These are phyloP conservation scores for Sweltsa coloradensis DNA, from an alignment of 1,140 invertebrate genomes.

Conservation along the genomic window DNA sequence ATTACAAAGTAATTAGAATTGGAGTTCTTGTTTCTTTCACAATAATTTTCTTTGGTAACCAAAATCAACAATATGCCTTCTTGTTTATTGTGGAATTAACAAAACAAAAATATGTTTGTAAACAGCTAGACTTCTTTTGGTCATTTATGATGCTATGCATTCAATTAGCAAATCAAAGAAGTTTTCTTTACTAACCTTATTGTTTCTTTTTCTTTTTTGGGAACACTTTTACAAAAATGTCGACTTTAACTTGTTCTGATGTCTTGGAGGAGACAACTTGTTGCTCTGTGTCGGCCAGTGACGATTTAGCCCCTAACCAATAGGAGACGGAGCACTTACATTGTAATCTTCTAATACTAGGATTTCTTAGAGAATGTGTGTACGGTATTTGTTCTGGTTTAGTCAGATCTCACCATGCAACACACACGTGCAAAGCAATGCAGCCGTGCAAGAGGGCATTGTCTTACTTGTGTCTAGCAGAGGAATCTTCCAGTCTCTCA, in stretches of 20 bases:
- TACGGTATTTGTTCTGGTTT: too few relatives aligned
- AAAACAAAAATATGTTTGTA: too few relatives aligned
- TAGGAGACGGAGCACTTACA: not conserved
- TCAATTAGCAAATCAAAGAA: too few relatives aligned
- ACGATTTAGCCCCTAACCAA: slow-evolving; percentile 1
- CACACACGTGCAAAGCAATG: not conserved
- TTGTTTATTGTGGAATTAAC: too few relatives aligned
- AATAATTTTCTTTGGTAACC: too few relatives aligned
- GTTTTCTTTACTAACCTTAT: slow-evolving; percentile 10
- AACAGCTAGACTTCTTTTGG: too few relatives aligned
- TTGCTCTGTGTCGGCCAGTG: slow-evolving; percentile 1
- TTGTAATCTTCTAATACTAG: too few relatives aligned
- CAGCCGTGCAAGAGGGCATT: not conserved
- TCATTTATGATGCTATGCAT: too few relatives aligned
- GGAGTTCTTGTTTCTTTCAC: too few relatives aligned
- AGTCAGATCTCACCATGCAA: not conserved
- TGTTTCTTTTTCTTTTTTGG: slow-evolving; percentile 37
- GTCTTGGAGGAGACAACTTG: not conserved
- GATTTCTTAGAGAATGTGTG: too few relatives aligned
- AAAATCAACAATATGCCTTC: too few relatives aligned
- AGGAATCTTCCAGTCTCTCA: slow-evolving; percentile 70
- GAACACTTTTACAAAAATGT: slow-evolving; percentile 64
- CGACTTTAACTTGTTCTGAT: slow-evolving; percentile 45
- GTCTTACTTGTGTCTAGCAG: slow-evolving; percentile 71
- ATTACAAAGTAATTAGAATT: too few relatives aligned